A percentile compares a stretch with the other conserved stretches of the same genome.
Conservation (phyloP, 2,113 vertebrate species). For the Crotalus tigris region DNA sequence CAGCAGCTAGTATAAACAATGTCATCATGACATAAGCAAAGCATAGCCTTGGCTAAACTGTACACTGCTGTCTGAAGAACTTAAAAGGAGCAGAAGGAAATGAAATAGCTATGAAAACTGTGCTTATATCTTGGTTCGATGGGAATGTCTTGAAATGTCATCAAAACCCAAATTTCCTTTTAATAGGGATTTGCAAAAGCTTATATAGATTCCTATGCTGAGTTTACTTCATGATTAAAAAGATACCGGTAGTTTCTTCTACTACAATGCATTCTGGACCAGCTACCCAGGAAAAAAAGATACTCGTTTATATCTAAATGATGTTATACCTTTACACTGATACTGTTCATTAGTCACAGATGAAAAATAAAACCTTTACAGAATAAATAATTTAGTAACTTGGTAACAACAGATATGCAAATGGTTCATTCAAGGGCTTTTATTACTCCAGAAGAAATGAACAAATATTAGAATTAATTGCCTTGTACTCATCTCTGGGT, state of each 20-base stretch:
- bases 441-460: background rate
- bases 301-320: background rate
- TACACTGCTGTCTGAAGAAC: background rate
- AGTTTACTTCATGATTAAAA: background rate
- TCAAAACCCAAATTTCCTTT: background rate
- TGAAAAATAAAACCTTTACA: slow-evolving; percentile 6
- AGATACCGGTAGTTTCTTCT: background rate
- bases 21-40: slow-evolving; percentile 28
- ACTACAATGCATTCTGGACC: background rate
- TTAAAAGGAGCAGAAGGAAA: background rate
- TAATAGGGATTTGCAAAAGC: background rate
- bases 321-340: background rate
- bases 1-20: slow-evolving; percentile 27
- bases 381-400: background rate
- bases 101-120: background rate
- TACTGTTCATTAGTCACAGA: background rate
- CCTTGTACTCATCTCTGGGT: background rate
- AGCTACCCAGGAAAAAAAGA: background rate
- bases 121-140: background rate
- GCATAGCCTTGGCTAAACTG: slow-evolving; percentile 4
- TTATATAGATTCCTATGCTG: background rate
- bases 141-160: background rate
- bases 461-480: slow-evolving; percentile 1
- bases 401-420: background rate
- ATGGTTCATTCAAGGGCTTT: background rate